A percentile compares a stretch with the other conserved stretches of the same genome.
Evolutionary conservation across 2,888 invertebrate genomes (phyloP).

Genomic region (Brachyptera risi): DNA sequence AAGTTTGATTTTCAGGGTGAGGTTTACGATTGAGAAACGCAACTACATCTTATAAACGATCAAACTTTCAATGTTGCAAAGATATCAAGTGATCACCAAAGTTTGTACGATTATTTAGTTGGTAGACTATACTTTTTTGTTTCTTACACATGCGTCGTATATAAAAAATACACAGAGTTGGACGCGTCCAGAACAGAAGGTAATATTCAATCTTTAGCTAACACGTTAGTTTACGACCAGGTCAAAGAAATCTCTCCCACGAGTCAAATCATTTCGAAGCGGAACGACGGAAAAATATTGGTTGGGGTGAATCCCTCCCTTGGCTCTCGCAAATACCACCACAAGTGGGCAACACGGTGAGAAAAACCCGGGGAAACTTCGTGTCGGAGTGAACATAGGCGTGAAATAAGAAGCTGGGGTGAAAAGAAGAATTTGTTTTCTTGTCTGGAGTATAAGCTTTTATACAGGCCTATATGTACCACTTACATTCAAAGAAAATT

Average conservation of each 20-base stretch:
- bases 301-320: neutral
- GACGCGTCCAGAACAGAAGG: neutral
- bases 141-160: no score
- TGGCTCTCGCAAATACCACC: neutral
- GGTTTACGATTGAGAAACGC: no score
- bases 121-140: no score
- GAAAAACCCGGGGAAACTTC: neutral
- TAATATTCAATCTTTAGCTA: neutral
- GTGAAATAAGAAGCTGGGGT: slow-evolving; percentile 17
- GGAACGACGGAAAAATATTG: slow-evolving; percentile 9
- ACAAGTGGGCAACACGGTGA: neutral
- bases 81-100: no score
- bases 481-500: neutral
- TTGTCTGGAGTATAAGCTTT: neutral
- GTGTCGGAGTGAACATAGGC: slow-evolving; percentile 6
- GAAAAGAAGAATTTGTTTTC: neutral
- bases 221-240: slow-evolving; percentile 5
- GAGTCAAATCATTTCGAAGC: slow-evolving; percentile 4
- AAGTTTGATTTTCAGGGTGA: no score
- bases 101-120: no score
- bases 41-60: no score
- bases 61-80: no score
- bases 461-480: no score
- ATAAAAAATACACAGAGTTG: no score
- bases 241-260: slow-evolving; percentile 9